Base-by-base conservation (phyloP, 2,797 vertebrate genomes). In the Eulemur albifrons region DNA sequence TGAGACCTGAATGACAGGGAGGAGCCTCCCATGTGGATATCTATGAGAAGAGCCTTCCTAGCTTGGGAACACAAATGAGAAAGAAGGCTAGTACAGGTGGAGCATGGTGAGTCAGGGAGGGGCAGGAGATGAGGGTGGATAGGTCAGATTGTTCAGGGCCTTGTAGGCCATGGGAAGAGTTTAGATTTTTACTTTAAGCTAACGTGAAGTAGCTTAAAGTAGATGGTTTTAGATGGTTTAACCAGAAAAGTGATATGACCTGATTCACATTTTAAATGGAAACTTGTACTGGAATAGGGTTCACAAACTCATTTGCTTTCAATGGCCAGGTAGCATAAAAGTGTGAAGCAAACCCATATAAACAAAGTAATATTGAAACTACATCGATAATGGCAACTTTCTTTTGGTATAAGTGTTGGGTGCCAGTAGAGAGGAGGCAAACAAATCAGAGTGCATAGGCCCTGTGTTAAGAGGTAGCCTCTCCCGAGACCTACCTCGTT, bases 181-280 rank as follows among this genome's bases (percentile, higher is more conserved):
- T 90, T 27, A 85, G 65, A 43, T 35, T 89, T 95, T 65, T 90
- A 73, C 54, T 92, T 95, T 76, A 90, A 90, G 43, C 75, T 30
- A 75, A 6, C 80, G 27, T 30, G 30, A 73, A 85, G 14, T 76
- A n/a, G n/a, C n/a, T n/a, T n/a, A n/a, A n/a, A n/a, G n/a, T n/a
- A n/a, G n/a, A n/a, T n/a, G n/a, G n/a, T n/a, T n/a, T 81, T 76
- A 75, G 79, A 92, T 48, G 52, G 13, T 92, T 94, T 83, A 80
- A 86, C 50, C 35, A 61, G 75, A 67, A 20, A 21, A 88, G 2
- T 30, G 25, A 72, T 54, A 5, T 18, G 30, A 79, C 54, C 32
- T 87, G 73, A 73, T 61, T 95, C 70, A 96, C 32, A 43, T 88
- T 95, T 94, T 72, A 35, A 65, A 69, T 87, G 61, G n/a, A 30